Conservation (phyloP, 2,113 vertebrate genomes). For the Salvelinus fontinalis region DNA sequence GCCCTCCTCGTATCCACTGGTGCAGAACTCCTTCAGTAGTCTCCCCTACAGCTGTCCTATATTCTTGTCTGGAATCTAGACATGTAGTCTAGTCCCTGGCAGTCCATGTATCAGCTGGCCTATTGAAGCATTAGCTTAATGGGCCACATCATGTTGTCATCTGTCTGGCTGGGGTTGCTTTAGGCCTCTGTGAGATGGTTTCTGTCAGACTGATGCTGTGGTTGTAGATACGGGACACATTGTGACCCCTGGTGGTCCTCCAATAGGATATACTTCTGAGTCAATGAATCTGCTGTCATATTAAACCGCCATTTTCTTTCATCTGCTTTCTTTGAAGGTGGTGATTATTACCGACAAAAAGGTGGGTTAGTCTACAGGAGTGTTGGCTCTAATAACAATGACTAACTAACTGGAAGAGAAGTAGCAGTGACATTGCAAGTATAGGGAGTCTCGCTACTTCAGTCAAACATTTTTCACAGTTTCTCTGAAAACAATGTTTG, state of each 20-base stretch:
- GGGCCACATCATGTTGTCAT: constrained; percentile 38
- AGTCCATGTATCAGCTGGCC: constrained; percentile 39
- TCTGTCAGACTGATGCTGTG: constrained; percentile 13
- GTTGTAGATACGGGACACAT: neutral
- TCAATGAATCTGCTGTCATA: neutral
- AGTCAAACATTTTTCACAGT: neutral
- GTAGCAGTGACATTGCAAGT: neutral
- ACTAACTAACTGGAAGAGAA: neutral
- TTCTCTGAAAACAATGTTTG: neutral
- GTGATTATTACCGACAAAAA: constrained; percentile 26
- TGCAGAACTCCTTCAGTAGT: neutral
- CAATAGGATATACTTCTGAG: neutral
- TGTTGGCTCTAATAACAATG: neutral
- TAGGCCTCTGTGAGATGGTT: constrained; percentile 24
- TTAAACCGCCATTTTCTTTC: constrained; percentile 32
- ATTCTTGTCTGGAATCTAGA: neutral
- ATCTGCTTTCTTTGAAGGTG: constrained; percentile 37
- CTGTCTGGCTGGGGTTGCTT: constrained; percentile 6
- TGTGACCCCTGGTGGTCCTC: constrained; percentile 3
- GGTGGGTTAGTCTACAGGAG: constrained; percentile 46
- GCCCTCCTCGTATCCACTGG: constrained; percentile 13
- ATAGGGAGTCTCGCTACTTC: neutral
- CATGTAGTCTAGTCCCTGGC: constrained; percentile 3
- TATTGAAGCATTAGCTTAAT: constrained; percentile 51
- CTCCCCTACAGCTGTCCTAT: neutral